A percentile compares a stretch with the other conserved stretches of the same genome.
These are phyloP conservation scores for Montipora efflorescens DNA, from an alignment of 64 coral and sea anemone species.

Conservation along the genomic window DNA sequence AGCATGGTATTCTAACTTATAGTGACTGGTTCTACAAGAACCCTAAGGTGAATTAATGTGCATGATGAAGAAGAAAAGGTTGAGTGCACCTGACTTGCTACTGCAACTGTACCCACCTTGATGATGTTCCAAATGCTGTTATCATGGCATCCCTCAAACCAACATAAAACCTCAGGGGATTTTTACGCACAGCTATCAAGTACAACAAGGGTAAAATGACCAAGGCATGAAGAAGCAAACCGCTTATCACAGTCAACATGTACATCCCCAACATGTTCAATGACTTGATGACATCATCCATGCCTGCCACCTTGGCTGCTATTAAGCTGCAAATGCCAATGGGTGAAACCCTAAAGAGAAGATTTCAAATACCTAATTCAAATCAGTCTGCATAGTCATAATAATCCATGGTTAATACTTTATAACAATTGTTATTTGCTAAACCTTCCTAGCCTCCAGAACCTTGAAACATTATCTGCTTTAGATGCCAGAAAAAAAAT, in stretches of 20 bases:
- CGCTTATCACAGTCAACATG: conserved; percentile 73
- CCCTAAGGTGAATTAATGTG: too few relatives aligned
- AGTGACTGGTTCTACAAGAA: too few relatives aligned
- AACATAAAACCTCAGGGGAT: conserved; percentile 68
- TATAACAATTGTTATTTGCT: not conserved
- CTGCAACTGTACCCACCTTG: conserved; percentile 37
- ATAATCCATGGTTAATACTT: too few relatives aligned
- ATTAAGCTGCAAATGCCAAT: conserved; percentile 87
- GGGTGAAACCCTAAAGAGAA: conserved; percentile 65
- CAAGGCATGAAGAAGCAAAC: conserved; percentile 67
- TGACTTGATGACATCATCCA: conserved; percentile 40
- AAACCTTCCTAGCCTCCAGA: too few relatives aligned
- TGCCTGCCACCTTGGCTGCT: conserved; percentile 73
- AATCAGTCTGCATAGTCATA: too few relatives aligned
- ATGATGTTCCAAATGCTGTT: conserved; percentile 76
- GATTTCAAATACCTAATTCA: not conserved
- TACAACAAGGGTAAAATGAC: conserved; percentile 67
- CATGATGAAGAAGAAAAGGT: too few relatives aligned
- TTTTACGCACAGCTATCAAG: conserved; percentile 72
- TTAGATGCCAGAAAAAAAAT: too few relatives aligned
- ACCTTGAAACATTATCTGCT: too few relatives aligned
- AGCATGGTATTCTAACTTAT: too few relatives aligned
- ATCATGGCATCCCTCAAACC: conserved; percentile 80
- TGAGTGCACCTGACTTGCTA: too few relatives aligned
- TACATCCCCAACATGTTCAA: conserved; percentile 65